Conservation (phyloP, 2,113 vertebrate species). For the Dinomys branickii region DNA sequence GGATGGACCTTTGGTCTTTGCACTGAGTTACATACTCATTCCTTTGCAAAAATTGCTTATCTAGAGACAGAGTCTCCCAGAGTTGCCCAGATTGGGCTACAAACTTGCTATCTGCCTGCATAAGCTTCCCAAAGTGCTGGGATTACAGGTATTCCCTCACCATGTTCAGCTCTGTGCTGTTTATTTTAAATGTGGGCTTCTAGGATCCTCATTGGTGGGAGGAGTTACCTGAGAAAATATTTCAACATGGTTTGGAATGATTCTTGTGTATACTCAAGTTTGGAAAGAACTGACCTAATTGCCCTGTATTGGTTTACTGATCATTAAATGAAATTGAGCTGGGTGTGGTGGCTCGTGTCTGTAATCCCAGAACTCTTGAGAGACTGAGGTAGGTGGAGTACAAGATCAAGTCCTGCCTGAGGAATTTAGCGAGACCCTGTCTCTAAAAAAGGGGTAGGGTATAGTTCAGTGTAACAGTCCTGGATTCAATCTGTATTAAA, state of each 20-base stretch:
- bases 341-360: background rate
- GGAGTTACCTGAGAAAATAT: background rate
- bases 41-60: background rate
- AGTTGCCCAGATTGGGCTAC: no score
- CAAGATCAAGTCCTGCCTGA: background rate
- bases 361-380: background rate
- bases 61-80: background rate
- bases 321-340: background rate
- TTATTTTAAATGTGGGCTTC: conserved; percentile 34
- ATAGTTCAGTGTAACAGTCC: background rate
- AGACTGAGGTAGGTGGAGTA: background rate
- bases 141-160: background rate
- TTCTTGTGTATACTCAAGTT: background rate
- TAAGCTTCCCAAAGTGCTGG: background rate
- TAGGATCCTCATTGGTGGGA: background rate
- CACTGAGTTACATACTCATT: background rate
- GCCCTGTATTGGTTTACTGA: background rate
- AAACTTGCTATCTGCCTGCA: no score
- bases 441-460: background rate
- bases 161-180: background rate
- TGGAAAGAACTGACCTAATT: conserved; percentile 16
- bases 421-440: background rate
- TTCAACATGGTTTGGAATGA: conserved; percentile 35
- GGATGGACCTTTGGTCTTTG: background rate
- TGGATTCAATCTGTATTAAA: background rate